Evolutionary conservation across 2,113 vertebrate species (phyloP).

Genomic region (Puffinus mauretanicus): DNA sequence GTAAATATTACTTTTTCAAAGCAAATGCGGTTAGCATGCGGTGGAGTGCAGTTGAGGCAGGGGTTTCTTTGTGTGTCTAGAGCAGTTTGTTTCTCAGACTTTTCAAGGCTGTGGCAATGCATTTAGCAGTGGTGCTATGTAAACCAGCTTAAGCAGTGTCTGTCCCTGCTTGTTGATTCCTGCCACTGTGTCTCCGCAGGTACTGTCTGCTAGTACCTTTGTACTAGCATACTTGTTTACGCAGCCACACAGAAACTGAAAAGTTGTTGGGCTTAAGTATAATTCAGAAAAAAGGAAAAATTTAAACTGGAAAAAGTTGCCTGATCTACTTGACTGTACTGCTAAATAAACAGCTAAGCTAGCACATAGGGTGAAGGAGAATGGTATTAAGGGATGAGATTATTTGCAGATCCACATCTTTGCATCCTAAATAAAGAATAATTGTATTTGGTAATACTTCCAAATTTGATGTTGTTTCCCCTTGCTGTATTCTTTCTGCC

Average conservation of each 20-base stretch:
- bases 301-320: not conserved
- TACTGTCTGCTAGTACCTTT: not conserved
- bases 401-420: not conserved
- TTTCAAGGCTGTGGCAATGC: not conserved
- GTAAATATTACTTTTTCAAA: not conserved
- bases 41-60: not conserved
- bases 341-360: not conserved
- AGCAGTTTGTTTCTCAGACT: not conserved
- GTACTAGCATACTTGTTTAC: not conserved
- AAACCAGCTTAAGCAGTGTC: not conserved
- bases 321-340: not conserved
- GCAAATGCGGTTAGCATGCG: not conserved
- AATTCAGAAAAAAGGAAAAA: not conserved
- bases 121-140: not conserved
- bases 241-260: not conserved
- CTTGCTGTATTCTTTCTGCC: not conserved
- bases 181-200: not conserved
- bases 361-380: not conserved
- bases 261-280: not conserved
- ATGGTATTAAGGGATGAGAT: not conserved
- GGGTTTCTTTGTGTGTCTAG: not conserved
- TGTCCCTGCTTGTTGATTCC: not conserved
- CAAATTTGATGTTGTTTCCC: not conserved
- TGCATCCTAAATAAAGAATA: not conserved
- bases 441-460: not conserved